Base-by-base conservation (phyloP, 2,888 invertebrate genomes). In the Homarus gammarus region DNA sequence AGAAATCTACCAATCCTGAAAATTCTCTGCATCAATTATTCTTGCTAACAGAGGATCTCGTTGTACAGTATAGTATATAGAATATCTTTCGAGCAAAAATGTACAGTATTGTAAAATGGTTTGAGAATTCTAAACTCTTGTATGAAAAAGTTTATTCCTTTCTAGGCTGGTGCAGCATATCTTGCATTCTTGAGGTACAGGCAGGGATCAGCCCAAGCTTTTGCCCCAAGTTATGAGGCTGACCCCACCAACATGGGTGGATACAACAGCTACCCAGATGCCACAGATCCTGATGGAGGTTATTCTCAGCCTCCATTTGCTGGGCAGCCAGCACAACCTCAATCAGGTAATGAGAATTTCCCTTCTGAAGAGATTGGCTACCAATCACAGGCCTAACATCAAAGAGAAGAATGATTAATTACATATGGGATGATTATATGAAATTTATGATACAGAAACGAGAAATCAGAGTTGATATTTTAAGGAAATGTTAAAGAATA, bases 131-230 rank as follows among this genome's bases (percentile, higher is more conserved):
- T n/a, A n/a, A n/a, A n/a, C n/a, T n/a, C n/a, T n/a, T 56, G 56
- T 18, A 56, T 12, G 22, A 56, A 22, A 56, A 18, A 49, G 12
- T 27, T 70, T 27, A 5, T 70, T 36, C 31, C 12, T 87, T 91
- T 93, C 27, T 92, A 99, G 99, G 98, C 96, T 93, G 97, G 96
- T 31, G 96, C 97, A 94, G 97, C 98, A 83, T 98, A 97, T 95
- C 97, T 99, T 94, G 99, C 99, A 87, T 98, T 97, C 94, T 97
- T 97, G 94, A 96, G 98, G 93, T 99, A 97, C 95, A 96, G 97
- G 90, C 96, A 97, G 94, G 99, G 99, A 38, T 96, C 96, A 0
- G 97, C 97, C 92, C 97, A 97, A 92, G 97, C 98, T 51, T 99
- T 99, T 94, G 97, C 97, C 81, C 97, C 96, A 89, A 97, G 96